Evolutionary conservation across 2,113 vertebrate species (phyloP).

Genomic region (Thamnaconus septentrionalis): DNA sequence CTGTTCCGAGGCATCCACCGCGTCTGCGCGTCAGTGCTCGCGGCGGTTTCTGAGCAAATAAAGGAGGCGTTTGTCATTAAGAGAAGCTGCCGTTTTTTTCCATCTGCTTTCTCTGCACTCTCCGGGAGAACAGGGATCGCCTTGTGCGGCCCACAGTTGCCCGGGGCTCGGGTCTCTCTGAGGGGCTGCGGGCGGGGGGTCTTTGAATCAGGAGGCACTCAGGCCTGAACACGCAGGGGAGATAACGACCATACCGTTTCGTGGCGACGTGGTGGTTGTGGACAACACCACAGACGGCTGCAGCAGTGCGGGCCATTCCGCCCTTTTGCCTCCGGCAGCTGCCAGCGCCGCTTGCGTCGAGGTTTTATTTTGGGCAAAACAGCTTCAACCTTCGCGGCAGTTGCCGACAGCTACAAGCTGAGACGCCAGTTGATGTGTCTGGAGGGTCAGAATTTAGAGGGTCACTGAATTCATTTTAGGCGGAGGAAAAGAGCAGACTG

Average conservation of each 20-base stretch:
- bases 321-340: neutral
- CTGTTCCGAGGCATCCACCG: neutral
- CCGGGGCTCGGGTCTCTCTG: neutral
- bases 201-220: slow-evolving; percentile 16
- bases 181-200: slow-evolving; percentile 28
- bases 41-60: neutral
- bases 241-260: neutral
- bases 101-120: neutral
- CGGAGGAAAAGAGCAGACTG: slow-evolving; percentile 8
- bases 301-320: too few relatives aligned
- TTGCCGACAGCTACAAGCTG: too few relatives aligned
- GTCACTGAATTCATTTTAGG: neutral
- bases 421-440: too few relatives aligned
- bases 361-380: slow-evolving; percentile 50
- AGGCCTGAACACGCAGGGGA: slow-evolving; percentile 37
- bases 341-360: slow-evolving; percentile 35
- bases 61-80: slow-evolving; percentile 25
- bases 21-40: neutral
- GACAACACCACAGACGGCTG: too few relatives aligned
- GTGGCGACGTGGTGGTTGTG: neutral
- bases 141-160: slow-evolving; percentile 13
- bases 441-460: too few relatives aligned
- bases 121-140: slow-evolving; percentile 10
- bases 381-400: neutral
- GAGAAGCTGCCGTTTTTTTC: neutral